These are phyloP conservation scores for Heteropelma amictum DNA, from an alignment of 2,888 invertebrate genomes.

Conservation along the genomic window DNA sequence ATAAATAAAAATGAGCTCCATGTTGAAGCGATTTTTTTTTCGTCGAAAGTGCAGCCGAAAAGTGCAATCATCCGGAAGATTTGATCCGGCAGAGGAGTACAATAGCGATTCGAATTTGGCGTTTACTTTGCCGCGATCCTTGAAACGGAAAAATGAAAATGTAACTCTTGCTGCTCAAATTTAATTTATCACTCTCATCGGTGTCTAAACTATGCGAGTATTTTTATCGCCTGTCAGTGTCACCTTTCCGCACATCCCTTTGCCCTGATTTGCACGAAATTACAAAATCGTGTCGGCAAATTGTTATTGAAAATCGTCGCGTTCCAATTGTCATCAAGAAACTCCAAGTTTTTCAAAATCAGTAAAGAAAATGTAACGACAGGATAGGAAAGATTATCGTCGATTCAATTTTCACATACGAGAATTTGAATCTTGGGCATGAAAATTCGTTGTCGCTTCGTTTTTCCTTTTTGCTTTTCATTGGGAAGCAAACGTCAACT, in stretches of 20 bases:
- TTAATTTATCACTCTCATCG: not conserved
- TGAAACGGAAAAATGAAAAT: conserved; percentile 26
- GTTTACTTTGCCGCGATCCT: conserved; percentile 1
- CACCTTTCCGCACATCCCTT: too few relatives aligned
- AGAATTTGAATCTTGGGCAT: too few relatives aligned
- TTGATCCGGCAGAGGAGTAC: conserved; percentile 46
- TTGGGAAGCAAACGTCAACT: conserved; percentile 9
- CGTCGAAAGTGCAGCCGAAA: conserved; percentile 25
- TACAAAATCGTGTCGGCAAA: too few relatives aligned
- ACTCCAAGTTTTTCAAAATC: too few relatives aligned
- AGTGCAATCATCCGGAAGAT: conserved; percentile 37
- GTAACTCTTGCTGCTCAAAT: not conserved
- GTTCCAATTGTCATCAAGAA: too few relatives aligned
- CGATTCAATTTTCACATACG: not conserved
- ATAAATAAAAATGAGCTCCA: conserved; percentile 33
- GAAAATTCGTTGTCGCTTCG: too few relatives aligned
- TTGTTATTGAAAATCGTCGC: too few relatives aligned
- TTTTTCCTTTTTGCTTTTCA: not conserved
- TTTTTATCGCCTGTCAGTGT: too few relatives aligned
- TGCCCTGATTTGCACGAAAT: too few relatives aligned
- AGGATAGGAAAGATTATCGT: not conserved
- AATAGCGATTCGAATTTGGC: conserved; percentile 7
- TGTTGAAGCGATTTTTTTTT: conserved; percentile 57
- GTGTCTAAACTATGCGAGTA: not conserved
- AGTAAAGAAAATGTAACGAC: not conserved